Base-by-base conservation (phyloP, 2,888 invertebrate species). In the Molorchus minor region DNA sequence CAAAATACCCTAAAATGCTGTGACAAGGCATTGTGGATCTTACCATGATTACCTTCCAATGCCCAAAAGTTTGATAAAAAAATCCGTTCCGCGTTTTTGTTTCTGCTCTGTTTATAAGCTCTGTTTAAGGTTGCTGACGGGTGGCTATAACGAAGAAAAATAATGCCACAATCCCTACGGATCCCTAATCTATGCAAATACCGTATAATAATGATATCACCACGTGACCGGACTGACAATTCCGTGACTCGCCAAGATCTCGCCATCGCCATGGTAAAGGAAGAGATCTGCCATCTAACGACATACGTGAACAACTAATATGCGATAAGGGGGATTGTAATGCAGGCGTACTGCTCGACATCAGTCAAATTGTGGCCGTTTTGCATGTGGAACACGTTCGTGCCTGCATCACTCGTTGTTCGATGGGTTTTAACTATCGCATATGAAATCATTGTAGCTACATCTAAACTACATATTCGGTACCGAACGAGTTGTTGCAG, bases 141-240 rank as follows among this genome's bases (percentile, higher is more conserved):
- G n/a, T n/a, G n/a, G n/a, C n/a, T 25, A 8, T 8, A 25, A 33
- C 33, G 5, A 33, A 12, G 33, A 33, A 33, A 12, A 12, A 33
- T 12, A 3, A n/a, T 10, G 33, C 25, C 25, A 8, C 47, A 12
- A 5, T 25, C 38, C 38, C 49, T 25, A 13, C 25, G 16, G 20
- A 29, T 30, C 15, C 38, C 25, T 15, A 44, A 38, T 52, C 33
- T 30, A 41, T 46, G 64, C 62, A 57, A 63, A 67, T 64, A 65
- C 65, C 70, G 71, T 71, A 70, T 70, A 73, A 71, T 71, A 72
- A 72, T 71, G 70, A 71, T 73, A 71, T 72, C 62, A 69, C 69
- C 72, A 72, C 74, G 74, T 74, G 75, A 75, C 71, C 53, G 47
- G 71, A 71, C 74, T 74, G 71, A 71, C 73, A 73, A 73, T 5